Evolutionary conservation across 2,797 vertebrate genomes (phyloP).

Genomic region (Enteromius treurensis): DNA sequence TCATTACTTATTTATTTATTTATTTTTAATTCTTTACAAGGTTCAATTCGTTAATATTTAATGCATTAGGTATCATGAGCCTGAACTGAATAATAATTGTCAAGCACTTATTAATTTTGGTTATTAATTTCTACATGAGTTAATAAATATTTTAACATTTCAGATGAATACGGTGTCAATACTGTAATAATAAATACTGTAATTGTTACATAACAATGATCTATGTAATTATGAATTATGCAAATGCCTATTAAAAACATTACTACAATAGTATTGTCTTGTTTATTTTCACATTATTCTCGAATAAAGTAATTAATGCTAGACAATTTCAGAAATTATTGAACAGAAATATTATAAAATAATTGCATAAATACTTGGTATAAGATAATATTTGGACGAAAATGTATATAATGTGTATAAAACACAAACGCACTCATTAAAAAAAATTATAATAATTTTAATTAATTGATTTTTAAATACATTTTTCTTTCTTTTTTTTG

Average conservation of each 20-base stretch:
- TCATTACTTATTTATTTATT: not conserved
- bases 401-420: no score
- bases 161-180: not conserved
- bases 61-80: not conserved
- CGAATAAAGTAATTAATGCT: not conserved
- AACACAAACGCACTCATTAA: no score
- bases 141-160: not conserved
- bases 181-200: not conserved
- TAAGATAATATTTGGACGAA: not conserved
- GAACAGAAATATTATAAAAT: not conserved
- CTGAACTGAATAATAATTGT: not conserved
- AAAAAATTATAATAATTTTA: not conserved
- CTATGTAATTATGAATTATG: not conserved
- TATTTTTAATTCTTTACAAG: conserved; percentile 3
- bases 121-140: not conserved
- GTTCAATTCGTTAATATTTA: not conserved
- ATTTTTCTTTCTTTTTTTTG: not conserved
- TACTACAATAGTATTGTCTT: not conserved
- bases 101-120: not conserved
- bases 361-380: not conserved
- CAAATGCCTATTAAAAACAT: not conserved
- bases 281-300: not conserved
- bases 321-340: not conserved
- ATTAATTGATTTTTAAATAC: not conserved
- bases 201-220: not conserved